These are phyloP conservation scores for Turnix velox DNA, from an alignment of 2,113 vertebrate genomes.

Conservation along the genomic window DNA sequence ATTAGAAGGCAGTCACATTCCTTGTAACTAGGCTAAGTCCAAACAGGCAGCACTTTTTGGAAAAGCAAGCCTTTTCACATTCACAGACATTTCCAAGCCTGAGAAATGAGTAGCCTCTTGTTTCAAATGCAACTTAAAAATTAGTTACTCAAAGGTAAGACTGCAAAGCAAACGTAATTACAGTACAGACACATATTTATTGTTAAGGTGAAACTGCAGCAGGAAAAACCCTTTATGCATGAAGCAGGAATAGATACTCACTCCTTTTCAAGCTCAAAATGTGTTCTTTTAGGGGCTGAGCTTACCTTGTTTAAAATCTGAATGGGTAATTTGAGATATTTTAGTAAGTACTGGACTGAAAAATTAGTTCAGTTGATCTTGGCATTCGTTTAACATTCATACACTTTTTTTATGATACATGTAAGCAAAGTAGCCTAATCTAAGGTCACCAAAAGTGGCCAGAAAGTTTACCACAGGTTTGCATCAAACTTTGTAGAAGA, in stretches of 20 bases:
- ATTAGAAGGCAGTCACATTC: neutral
- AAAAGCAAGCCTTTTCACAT: neutral
- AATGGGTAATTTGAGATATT: neutral
- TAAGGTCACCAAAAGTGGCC: neutral
- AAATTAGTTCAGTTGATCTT: neutral
- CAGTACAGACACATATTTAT: neutral
- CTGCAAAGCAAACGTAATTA: neutral
- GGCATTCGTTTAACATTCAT: neutral
- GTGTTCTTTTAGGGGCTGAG: neutral
- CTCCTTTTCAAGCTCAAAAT: neutral
- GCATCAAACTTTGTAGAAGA: neutral
- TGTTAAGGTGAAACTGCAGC: neutral
- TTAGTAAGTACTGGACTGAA: neutral
- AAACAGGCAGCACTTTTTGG: neutral
- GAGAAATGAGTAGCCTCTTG: neutral
- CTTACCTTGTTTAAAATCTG: neutral
- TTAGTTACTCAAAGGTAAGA: neutral
- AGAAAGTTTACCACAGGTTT: neutral
- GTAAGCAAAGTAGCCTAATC: neutral
- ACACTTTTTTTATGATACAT: neutral
- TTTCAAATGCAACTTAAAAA: neutral
- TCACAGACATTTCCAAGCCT: neutral
- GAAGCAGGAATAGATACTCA: neutral
- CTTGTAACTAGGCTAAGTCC: neutral
- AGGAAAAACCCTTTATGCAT: neutral